Percentiles rank a stretch among this genome's conserved stretches.
These are phyloP conservation scores for Tenebrosternarchus preto DNA, from an alignment of 2,113 vertebrate genomes.

Conservation along the genomic window DNA sequence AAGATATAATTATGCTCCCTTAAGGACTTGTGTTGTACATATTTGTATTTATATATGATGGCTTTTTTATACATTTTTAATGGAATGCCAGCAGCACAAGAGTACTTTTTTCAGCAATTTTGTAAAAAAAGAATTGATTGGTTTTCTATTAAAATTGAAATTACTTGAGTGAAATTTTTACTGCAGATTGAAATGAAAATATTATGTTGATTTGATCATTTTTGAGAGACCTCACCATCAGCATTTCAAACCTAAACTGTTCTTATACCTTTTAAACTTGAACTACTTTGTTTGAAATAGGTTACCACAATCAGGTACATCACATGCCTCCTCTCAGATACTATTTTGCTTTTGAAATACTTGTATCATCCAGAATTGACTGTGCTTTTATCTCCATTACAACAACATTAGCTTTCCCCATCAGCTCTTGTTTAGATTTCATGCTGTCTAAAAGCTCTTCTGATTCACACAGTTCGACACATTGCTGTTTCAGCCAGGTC, in stretches of 20 bases:
- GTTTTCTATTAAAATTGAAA: conserved; percentile 38
- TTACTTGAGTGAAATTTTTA: conserved; percentile 20
- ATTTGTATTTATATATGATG: conserved; percentile 75
- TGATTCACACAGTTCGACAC: conserved; percentile 19
- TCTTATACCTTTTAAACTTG: conserved; percentile 48
- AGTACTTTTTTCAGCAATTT: conserved; percentile 42
- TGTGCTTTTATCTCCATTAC: conserved; percentile 8
- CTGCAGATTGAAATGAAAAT: neutral
- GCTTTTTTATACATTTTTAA: conserved; percentile 66
- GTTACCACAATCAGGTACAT: conserved; percentile 26
- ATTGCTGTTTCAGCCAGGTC: conserved; percentile 42
- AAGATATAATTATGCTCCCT: conserved; percentile 48
- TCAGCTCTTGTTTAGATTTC: conserved; percentile 18
- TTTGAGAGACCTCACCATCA: conserved; percentile 10
- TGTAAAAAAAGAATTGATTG: conserved; percentile 55
- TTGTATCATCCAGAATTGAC: conserved; percentile 3
- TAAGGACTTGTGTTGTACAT: conserved; percentile 73
- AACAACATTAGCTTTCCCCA: conserved; percentile 1
- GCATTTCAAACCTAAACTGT: conserved; percentile 31
- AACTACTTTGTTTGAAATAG: conserved; percentile 30
- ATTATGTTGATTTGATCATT: conserved; percentile 40
- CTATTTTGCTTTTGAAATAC: conserved; percentile 20
- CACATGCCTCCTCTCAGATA: neutral
- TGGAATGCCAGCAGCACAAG: conserved; percentile 51
- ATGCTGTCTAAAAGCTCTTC: conserved; percentile 34